Evolutionary conservation across 2,797 vertebrate genomes (phyloP).

Genomic region (Liasis olivaceus): DNA sequence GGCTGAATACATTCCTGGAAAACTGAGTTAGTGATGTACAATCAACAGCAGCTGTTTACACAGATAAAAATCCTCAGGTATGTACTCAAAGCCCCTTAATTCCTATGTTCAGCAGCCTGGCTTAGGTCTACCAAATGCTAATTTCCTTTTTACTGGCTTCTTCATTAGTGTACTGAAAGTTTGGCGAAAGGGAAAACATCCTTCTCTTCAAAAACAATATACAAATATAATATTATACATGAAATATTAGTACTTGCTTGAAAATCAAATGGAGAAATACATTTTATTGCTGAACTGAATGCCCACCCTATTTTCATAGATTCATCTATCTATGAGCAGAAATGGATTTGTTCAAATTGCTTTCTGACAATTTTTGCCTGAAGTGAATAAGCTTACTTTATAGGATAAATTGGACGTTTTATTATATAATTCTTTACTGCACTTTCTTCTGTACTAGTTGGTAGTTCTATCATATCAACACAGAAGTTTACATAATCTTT

Average conservation of each 20-base stretch:
- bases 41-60: not conserved
- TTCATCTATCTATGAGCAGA: not conserved
- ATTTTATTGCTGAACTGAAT: not conserved
- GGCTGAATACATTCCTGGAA: not conserved
- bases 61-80: not conserved
- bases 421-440: no score
- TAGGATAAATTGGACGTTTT: not conserved
- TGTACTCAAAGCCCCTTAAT: not conserved
- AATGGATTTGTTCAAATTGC: not conserved
- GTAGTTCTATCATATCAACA: not conserved
- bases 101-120: not conserved
- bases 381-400: not conserved
- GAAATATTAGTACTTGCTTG: not conserved
- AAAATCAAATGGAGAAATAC: not conserved
- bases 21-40: not conserved
- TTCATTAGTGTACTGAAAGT: not conserved
- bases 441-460: not conserved
- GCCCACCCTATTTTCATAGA: not conserved
- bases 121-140: not conserved
- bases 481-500: not conserved
- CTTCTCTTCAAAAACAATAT: not conserved
- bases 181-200: not conserved
- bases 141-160: not conserved
- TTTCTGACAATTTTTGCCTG: not conserved
- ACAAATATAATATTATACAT: no score